These are phyloP conservation scores for Heliconius hewitsoni DNA, from an alignment of 1,140 invertebrate genomes.

Conservation along the genomic window DNA sequence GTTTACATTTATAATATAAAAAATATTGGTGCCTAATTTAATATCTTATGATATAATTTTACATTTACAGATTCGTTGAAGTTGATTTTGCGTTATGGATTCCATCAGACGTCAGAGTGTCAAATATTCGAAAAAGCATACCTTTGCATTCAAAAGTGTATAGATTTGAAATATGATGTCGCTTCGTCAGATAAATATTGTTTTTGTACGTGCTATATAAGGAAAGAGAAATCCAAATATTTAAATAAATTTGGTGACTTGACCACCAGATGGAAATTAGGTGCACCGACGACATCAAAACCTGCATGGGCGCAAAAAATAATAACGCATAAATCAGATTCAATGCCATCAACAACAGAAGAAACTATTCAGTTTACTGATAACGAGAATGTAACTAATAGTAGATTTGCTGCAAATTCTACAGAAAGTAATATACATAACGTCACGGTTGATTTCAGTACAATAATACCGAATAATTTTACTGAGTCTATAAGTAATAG, in stretches of 20 bases:
- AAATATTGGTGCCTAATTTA: too few relatives aligned
- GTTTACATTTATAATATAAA: too few relatives aligned
- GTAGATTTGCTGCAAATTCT: background rate
- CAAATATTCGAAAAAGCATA: conserved; percentile 56
- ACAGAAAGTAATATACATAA: background rate
- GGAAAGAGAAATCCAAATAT: conserved; percentile 55
- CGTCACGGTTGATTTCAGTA: background rate
- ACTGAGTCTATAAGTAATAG: background rate
- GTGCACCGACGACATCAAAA: conserved; percentile 54
- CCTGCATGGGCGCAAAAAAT: conserved; percentile 50
- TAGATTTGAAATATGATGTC: conserved; percentile 56
- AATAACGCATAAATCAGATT: background rate
- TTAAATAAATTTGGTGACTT: conserved; percentile 23
- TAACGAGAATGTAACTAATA: background rate
- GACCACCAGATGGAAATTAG: conserved; percentile 46
- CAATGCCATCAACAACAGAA: background rate
- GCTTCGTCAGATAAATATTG: conserved; percentile 63
- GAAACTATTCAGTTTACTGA: background rate
- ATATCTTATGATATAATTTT: background rate
- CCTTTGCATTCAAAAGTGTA: conserved; percentile 64
- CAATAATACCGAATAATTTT: background rate
- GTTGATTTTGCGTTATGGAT: conserved; percentile 58
- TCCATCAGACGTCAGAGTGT: conserved; percentile 58
- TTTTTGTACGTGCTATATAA: conserved; percentile 59
- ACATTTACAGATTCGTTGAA: conserved; percentile 34